Conservation (phyloP, 2,888 invertebrate genomes). For the Aphodius granarius region DNA sequence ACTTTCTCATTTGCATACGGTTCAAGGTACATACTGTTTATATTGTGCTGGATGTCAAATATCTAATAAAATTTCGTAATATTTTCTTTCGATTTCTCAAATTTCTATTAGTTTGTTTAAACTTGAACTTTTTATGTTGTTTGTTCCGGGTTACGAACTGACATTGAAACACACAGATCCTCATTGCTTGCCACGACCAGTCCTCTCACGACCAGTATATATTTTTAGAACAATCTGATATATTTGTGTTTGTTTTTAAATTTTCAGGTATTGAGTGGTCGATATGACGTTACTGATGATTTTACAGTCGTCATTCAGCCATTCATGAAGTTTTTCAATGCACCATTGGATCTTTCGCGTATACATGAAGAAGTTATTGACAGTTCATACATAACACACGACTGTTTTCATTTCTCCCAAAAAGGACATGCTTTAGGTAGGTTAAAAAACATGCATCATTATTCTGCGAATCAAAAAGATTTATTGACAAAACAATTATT, state of each 20-base stretch:
- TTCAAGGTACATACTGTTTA: background rate
- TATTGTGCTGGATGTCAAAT: background rate
- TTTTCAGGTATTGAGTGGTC: slow-evolving; percentile 63
- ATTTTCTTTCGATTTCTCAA: background rate
- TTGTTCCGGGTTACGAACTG: background rate
- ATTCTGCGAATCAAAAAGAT: background rate
- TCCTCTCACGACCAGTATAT: too few species aligned
- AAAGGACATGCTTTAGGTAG: slow-evolving; percentile 76
- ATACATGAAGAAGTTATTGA: slow-evolving; percentile 62
- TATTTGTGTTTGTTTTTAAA: background rate
- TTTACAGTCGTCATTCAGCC: slow-evolving; percentile 76
- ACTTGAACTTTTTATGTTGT: background rate
- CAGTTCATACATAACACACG: slow-evolving; percentile 71
- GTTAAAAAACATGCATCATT: slow-evolving; percentile 16
- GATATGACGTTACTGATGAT: slow-evolving; percentile 67
- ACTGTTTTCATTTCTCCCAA: slow-evolving; percentile 80
- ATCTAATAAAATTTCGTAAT: background rate
- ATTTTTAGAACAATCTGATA: too few species aligned
- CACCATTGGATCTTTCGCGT: slow-evolving; percentile 53
- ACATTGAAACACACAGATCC: background rate
- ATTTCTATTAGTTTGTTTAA: background rate
- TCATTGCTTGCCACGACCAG: too few species aligned
- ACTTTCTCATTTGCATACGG: background rate
- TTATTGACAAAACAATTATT: background rate
- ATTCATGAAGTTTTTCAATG: slow-evolving; percentile 72